Base-by-base conservation (phyloP, 2,113 vertebrate species). In the Sceloporus tristichus region DNA sequence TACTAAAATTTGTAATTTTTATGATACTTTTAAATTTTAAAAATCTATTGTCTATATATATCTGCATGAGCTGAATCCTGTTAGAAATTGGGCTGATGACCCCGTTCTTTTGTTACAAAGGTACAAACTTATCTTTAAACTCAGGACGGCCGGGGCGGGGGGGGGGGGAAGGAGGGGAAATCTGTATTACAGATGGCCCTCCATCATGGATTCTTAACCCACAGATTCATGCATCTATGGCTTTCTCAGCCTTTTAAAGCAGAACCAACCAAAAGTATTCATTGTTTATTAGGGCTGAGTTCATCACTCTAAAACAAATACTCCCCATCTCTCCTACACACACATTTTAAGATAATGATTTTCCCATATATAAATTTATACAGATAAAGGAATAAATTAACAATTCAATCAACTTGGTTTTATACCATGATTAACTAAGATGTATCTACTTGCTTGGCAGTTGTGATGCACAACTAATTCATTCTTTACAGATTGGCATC, bases 11-110 rank as follows among this genome's bases (percentile, higher is more conserved):
- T 2, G 48, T 48, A 5, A 48, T 62, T 62, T 62, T 62, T 62
- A 14, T 53, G 18, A 23, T 88, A 23, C 53, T 85, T 14, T 0
- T 0, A 25, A 66, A 48, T 16, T 25, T 62, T 77, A 42, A 65
- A 75, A 65, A 53, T 8, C 9, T n/a, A 18, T 9, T 48, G 38
- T 48, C 70, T 73, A 9, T 42, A 29, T 4, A 21, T 11, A 80
- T 23, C 7, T 71, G 5, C 4, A 13, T 73, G 65, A 89, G 90
- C 84, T 87, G 79, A 62, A 84, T 90, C 66, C 77, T 16, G 13
- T 0, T 59, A 70, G 54, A 68, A 68, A 68, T 27, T 8, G 66
- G 23, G 66, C 18, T 27, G 21, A 25, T 68, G 66, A 62, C 14
- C 59, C 59, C 18, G 56, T 59, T 59, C 5, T 59, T 59, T 59